Evolutionary conservation across 2,797 vertebrate genomes (phyloP), one percentile per base, ranked within the genome.

Genomic region (Enteromius paludinosus): DNA sequence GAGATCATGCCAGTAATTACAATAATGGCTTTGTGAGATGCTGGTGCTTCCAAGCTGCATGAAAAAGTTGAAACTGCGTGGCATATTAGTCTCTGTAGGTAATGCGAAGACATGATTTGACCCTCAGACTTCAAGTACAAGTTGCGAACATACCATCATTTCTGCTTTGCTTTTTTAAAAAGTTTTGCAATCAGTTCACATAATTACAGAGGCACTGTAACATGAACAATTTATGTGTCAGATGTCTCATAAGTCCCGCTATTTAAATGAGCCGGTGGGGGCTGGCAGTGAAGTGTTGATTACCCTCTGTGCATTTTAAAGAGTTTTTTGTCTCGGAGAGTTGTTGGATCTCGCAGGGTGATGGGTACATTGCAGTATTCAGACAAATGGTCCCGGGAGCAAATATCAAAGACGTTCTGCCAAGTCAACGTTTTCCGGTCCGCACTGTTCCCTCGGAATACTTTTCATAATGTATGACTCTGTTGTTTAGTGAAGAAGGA

Each of bases 201-300:
- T 83, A 83, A 83, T 77, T 70, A 83, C 64, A 83, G 52, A 69
- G 80, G 62, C 72, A 43, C 80, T 43, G 12, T 45, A 66, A 82
- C 61, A 41, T 43, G 62, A 85, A 83, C 83, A 86, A 85, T 86
- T 88, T 88, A 86, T 81, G 85, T 86, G 87, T 86, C 83, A 79
- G 65, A 62, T 73, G 78, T 79, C 83, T 86, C 73, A 23, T 83
- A 88, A 75, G 79, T 78, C 75, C 77, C 14, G 69, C 83, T 86
- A 62, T 83, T 82, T 85, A 83, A 82, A 84, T 18, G 75, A 62
- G 59, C 54, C 15, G 61, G 59, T 79, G 79, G 69, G 82, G 79
- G 69, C 68, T 54, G 78, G 33, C 28, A 71, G 83, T 82, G 86
- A 87, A 79, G 82, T 79, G 75, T 71, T 86, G 78, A 87, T 87